A percentile compares a stretch with the other conserved stretches of the same genome.
Evolutionary conservation across 2,888 invertebrate genomes (phyloP).

Genomic region (Macrosiphum euphorbiae): DNA sequence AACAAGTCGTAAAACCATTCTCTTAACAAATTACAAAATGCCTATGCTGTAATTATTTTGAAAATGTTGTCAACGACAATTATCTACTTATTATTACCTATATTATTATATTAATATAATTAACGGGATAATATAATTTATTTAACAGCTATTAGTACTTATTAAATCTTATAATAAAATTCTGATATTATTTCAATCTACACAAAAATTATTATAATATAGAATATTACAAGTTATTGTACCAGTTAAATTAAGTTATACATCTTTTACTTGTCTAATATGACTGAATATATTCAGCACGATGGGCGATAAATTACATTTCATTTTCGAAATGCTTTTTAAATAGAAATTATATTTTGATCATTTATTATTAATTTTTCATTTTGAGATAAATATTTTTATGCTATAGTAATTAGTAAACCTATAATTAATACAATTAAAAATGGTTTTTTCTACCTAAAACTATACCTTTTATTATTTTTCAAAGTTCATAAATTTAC

Average conservation of each 20-base stretch:
- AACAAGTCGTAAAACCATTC: background rate
- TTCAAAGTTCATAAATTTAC: background rate
- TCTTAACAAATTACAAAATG: conserved; percentile 4
- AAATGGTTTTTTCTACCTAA: background rate
- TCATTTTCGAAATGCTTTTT: background rate
- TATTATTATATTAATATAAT: background rate
- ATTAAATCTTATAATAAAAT: background rate
- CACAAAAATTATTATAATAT: background rate
- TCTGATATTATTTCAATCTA: background rate
- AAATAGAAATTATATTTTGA: background rate
- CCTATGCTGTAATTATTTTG: background rate
- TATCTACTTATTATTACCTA: too few relatives aligned
- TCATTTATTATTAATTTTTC: background rate
- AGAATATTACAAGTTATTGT: background rate
- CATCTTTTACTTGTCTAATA: background rate
- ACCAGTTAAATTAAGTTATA: background rate
- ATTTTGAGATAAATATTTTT: background rate
- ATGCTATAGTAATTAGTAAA: background rate
- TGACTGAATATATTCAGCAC: background rate
- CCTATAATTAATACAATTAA: background rate
- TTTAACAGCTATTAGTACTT: background rate
- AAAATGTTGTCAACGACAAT: background rate
- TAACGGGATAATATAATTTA: background rate
- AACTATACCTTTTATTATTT: background rate
- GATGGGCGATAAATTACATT: background rate